Evolutionary conservation across 2,113 vertebrate genomes (phyloP).

Genomic region (Hepsetus odoe): DNA sequence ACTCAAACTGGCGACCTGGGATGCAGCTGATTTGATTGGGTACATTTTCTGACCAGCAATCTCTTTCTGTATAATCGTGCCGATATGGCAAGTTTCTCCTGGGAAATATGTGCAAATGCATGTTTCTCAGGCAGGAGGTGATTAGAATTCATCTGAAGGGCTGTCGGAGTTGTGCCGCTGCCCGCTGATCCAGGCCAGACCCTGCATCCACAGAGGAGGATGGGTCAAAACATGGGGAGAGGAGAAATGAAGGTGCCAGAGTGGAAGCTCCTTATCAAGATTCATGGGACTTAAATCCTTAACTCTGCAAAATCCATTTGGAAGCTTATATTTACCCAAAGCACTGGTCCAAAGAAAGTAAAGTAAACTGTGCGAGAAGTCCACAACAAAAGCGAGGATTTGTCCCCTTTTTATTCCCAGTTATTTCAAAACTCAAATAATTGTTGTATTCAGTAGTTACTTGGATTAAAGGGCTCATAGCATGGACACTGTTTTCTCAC

Average conservation of each 20-base stretch:
- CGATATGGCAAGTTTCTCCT: conserved; percentile 6
- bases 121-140: conserved; percentile 7
- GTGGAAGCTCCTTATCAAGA: neutral
- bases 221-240: conserved; percentile 22
- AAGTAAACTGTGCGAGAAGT: neutral
- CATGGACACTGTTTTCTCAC: too few relatives aligned
- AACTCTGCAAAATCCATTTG: neutral
- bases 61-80: conserved; percentile 7
- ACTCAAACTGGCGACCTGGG: conserved; percentile 33
- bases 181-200: neutral
- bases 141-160: conserved; percentile 8
- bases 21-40: conserved; percentile 11
- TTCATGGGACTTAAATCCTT: neutral
- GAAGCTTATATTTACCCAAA: neutral
- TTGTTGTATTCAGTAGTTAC: too few relatives aligned
- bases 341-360: neutral
- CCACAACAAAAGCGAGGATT: neutral
- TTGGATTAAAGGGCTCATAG: too few relatives aligned
- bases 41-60: neutral
- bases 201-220: neutral
- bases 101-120: neutral
- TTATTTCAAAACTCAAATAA: too few relatives aligned
- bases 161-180: neutral
- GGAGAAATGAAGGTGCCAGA: neutral
- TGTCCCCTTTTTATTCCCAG: too few relatives aligned